These are phyloP conservation scores for Drosophila cardini DNA, from an alignment of 1,140 invertebrate genomes.

Conservation along the genomic window DNA sequence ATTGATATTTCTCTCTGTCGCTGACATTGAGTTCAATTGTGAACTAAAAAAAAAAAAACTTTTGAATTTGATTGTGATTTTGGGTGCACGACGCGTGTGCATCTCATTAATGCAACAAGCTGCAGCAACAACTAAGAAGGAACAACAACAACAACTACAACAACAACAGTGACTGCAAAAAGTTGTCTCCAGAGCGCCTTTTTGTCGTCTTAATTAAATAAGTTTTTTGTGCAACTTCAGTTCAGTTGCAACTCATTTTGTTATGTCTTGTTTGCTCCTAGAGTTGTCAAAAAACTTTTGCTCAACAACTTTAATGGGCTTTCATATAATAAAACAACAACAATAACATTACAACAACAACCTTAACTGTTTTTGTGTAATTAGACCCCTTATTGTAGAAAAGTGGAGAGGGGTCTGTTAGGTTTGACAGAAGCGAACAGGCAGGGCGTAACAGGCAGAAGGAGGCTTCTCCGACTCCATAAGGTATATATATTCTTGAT, in stretches of 20 bases:
- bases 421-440: too few relatives aligned
- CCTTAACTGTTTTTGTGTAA: slow-evolving; percentile 10
- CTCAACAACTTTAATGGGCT: slow-evolving; percentile 56
- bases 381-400: too few relatives aligned
- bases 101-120: slow-evolving; percentile 68
- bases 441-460: too few relatives aligned
- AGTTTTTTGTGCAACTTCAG: slow-evolving; percentile 46
- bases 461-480: too few relatives aligned
- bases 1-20: slow-evolving; percentile 38
- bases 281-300: slow-evolving; percentile 41
- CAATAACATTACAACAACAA: slow-evolving; percentile 6
- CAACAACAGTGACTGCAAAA: slow-evolving; percentile 26
- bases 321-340: slow-evolving; percentile 47
- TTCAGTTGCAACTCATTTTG: slow-evolving; percentile 28
- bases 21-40: slow-evolving; percentile 65
- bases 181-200: slow-evolving; percentile 45
- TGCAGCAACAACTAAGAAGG: not conserved
- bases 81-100: slow-evolving; percentile 32
- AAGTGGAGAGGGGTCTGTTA: too few relatives aligned
- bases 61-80: slow-evolving; percentile 53
- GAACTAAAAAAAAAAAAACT: slow-evolving; percentile 18
- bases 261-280: slow-evolving; percentile 39
- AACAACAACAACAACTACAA: not conserved
- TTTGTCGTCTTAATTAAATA: slow-evolving; percentile 73
- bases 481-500: too few relatives aligned